Base-by-base conservation (phyloP, 1,140 invertebrate genomes). In the Drosophila miranda region DNA sequence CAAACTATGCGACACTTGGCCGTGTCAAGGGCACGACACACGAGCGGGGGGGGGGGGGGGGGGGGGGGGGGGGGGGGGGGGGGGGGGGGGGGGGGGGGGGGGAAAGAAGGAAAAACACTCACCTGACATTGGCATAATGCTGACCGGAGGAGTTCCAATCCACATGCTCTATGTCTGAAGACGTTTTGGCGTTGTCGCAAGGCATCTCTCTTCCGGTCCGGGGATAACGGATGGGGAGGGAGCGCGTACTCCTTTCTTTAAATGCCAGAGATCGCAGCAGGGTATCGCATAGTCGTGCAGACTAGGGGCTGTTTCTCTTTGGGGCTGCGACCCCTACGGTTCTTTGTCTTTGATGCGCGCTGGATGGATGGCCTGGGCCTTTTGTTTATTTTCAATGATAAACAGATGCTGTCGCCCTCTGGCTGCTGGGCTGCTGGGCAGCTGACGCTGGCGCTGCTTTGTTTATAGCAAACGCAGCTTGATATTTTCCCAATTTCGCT, bases 111-210 rank as follows among this genome's bases (percentile, higher is more conserved):
- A 11, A 13, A 5, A 11, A 43, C 46, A 78, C 79, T 89, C 68
- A 90, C 89, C 89, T 89, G 71, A 90, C 89, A 88, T 89, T 90
- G 55, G 83, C 75, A 73, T 90, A 90, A 46, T 89, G 82, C 48
- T 90, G 89, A 26, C 89, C 81, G 19, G 89, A 90, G 38, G 89
- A 90, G 38, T 83, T 90, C 89, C 89, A 90, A 59, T 90, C 89
- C 53, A 90, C 89, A 72, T 89, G 88, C 66, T 90, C 89, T 44
- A 90, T 90, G 45, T 90, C 89, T 55, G 89, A 90, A 45, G 87
- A 87, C 43, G 81, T 74, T 78, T 90, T 90, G 61, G 82, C 75
- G 63, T 78, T 90, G 42, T 90, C 89, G 69, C 89, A 89, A 64
- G 89, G 90, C 89, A 90, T 90, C 57, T 21, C 62, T 50, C 7